Evolutionary conservation across 2,888 invertebrate genomes (phyloP).

Genomic region (Melieria crassipennis): DNA sequence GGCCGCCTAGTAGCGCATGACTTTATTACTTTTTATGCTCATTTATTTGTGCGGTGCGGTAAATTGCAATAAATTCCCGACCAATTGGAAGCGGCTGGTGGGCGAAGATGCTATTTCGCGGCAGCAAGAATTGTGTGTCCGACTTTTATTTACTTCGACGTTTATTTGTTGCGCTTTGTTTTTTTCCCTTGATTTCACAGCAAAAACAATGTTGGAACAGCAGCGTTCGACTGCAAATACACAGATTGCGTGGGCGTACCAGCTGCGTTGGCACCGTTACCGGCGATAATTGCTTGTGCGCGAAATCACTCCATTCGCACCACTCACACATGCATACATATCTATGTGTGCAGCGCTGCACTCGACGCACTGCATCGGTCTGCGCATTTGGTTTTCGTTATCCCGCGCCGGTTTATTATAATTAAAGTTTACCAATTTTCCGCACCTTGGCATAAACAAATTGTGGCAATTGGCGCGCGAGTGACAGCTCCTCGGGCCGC

Average conservation of each 20-base stretch:
- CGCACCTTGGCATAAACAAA: constrained; percentile 52
- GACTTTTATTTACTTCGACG: constrained; percentile 16
- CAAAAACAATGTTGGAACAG: too few species aligned
- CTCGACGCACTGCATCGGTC: neutral
- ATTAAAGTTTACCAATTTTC: constrained; percentile 56
- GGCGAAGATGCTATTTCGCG: neutral
- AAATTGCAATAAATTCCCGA: neutral
- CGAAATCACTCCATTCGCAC: neutral
- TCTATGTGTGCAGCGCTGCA: neutral
- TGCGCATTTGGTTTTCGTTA: constrained; percentile 66
- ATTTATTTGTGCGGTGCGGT: constrained; percentile 9
- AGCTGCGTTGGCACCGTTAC: neutral
- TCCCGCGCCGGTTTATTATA: constrained; percentile 62
- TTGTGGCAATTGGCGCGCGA: neutral
- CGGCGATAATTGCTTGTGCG: neutral
- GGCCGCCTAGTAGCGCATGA: neutral
- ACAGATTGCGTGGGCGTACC: neutral
- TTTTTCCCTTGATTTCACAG: too few species aligned
- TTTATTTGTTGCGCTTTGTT: too few species aligned
- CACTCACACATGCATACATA: constrained; percentile 1
- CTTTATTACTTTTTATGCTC: constrained; percentile 31
- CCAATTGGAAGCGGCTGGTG: neutral
- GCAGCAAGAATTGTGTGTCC: neutral
- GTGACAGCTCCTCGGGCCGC: neutral
- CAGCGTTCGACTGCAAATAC: too few species aligned